These are phyloP conservation scores for Caenorhabditis brenneri DNA, from an alignment of 1,140 invertebrate species.

Conservation along the genomic window DNA sequence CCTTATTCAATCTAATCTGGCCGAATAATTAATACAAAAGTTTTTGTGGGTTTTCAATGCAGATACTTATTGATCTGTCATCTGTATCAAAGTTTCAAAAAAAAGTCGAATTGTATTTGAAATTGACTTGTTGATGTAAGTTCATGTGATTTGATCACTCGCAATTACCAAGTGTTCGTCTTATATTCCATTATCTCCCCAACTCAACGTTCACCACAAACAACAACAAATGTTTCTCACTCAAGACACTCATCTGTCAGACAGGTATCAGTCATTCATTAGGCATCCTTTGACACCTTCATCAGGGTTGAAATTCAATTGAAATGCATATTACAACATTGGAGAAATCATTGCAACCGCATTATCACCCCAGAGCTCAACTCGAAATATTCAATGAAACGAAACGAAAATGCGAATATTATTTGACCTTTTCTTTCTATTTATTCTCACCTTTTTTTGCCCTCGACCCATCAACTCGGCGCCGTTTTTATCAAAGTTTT, in stretches of 20 bases:
- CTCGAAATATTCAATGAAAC: too few species aligned
- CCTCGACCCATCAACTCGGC: background rate
- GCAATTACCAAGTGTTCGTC: too few species aligned
- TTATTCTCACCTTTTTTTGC: background rate
- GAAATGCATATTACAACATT: conserved; percentile 15
- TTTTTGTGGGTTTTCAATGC: too few species aligned
- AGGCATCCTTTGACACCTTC: background rate
- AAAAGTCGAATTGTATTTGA: too few species aligned
- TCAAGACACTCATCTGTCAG: background rate
- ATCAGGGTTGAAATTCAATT: background rate
- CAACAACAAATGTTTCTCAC: background rate
- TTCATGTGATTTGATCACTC: too few species aligned
- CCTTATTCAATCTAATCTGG: too few species aligned
- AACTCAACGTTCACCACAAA: background rate
- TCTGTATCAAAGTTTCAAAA: too few species aligned
- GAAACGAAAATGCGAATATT: background rate
- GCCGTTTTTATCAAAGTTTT: background rate
- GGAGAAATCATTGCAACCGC: background rate
- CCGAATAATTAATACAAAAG: too few species aligned
- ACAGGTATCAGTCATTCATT: conserved; percentile 24
- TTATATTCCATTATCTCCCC: conserved; percentile 1
- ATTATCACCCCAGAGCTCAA: background rate
- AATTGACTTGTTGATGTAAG: too few species aligned
- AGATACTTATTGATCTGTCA: too few species aligned
- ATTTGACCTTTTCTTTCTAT: background rate